Percentiles rank a stretch among this genome's conserved stretches.
phyloP scores from a whole-genome alignment of 1,140 invertebrate species.

The Atopsyche davidsoni region DNA sequence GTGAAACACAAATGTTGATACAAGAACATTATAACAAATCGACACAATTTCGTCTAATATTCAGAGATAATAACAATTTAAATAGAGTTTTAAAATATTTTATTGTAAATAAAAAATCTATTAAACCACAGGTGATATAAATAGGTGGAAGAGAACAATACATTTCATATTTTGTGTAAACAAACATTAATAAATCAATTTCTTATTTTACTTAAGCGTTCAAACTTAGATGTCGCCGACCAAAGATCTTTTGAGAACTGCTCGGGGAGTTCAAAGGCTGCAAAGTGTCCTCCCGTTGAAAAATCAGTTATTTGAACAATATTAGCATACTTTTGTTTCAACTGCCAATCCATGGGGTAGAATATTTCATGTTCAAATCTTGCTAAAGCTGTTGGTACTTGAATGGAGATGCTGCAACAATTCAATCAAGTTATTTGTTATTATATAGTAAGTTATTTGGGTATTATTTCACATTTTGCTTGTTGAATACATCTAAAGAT shows the following conservation, averaged over 20 bases:
- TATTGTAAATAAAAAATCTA: background rate
- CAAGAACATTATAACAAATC: too few species aligned
- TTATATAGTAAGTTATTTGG: too few species aligned
- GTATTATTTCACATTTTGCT: too few species aligned
- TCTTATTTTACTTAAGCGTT: too few species aligned
- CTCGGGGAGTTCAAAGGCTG: constrained; percentile 65
- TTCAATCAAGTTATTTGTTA: too few species aligned
- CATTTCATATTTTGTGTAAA: background rate
- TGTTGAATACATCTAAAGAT: too few species aligned
- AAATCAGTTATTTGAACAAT: constrained; percentile 52
- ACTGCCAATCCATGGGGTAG: constrained; percentile 42
- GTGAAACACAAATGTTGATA: too few species aligned
- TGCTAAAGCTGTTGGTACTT: constrained; percentile 54
- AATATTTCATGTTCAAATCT: constrained; percentile 52
- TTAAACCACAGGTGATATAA: background rate
- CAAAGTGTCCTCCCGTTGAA: constrained; percentile 68
- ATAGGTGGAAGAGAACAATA: background rate
- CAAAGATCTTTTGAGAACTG: constrained; percentile 54
- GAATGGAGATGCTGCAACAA: constrained; percentile 38
- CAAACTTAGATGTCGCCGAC: constrained; percentile 8
- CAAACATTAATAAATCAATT: too few species aligned
- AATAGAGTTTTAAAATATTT: too few species aligned
- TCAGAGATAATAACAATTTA: too few species aligned
- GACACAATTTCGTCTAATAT: too few species aligned
- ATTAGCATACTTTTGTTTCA: constrained; percentile 49